Percentiles rank a stretch among this genome's conserved stretches.
These are phyloP conservation scores for Schizaphis graminum DNA, from an alignment of 2,888 invertebrate species.

Conservation along the genomic window DNA sequence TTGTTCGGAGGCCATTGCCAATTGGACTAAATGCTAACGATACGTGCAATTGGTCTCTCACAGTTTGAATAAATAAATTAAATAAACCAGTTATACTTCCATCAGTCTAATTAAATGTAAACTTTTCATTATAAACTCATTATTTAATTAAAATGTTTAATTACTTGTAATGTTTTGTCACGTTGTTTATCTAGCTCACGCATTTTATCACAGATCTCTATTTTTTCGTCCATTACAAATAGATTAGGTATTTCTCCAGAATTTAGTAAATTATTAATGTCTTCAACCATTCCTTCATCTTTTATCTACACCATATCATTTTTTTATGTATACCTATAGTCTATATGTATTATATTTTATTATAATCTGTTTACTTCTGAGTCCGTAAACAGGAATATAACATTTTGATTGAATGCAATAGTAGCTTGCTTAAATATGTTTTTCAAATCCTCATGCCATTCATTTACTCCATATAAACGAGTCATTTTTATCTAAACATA, in stretches of 20 bases:
- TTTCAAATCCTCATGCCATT: conserved; percentile 94
- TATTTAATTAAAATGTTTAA: conserved; percentile 1
- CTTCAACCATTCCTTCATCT: conserved; percentile 93
- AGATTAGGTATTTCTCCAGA: conserved; percentile 95
- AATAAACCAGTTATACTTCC: conserved; percentile 93
- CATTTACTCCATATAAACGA: conserved; percentile 78
- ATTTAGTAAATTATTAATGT: conserved; percentile 91
- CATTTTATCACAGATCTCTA: conserved; percentile 95
- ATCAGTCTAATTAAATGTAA: conserved; percentile 77
- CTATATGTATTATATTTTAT: neutral
- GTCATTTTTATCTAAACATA: conserved; percentile 81
- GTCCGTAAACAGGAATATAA: conserved; percentile 92
- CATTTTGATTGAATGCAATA: conserved; percentile 87
- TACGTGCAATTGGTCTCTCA: conserved; percentile 90
- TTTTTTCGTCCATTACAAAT: conserved; percentile 86
- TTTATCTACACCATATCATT: conserved; percentile 81
- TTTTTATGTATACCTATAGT: neutral
- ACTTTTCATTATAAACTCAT: conserved; percentile 54
- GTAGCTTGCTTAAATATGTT: conserved; percentile 78
- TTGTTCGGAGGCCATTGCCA: conserved; percentile 85
- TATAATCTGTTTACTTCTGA: conserved; percentile 77
- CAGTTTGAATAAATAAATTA: conserved; percentile 88
- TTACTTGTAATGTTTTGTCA: conserved; percentile 82
- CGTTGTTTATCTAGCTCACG: conserved; percentile 86
- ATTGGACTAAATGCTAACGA: conserved; percentile 92